These are phyloP conservation scores for Brachionus rubens DNA, from an alignment of 1,140 invertebrate species.

Conservation along the genomic window DNA sequence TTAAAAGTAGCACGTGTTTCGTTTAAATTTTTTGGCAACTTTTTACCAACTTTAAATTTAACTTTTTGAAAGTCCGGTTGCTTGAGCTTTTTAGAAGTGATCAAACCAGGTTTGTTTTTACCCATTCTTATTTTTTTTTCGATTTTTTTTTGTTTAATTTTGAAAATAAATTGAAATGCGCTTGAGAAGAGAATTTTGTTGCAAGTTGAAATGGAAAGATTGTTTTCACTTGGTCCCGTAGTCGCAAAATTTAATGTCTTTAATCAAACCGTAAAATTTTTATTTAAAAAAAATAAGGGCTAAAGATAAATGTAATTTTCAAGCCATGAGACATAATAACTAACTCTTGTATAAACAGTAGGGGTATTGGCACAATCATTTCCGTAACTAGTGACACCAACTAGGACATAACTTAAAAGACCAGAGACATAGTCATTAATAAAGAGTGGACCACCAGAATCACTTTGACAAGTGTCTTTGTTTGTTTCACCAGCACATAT, in stretches of 20 bases:
- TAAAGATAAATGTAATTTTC: constrained; percentile 1
- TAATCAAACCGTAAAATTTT: no score
- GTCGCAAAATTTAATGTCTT: no score
- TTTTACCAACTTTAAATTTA: constrained; percentile 64
- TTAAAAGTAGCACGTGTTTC: constrained; percentile 81
- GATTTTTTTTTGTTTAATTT: no score
- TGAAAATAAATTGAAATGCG: no score
- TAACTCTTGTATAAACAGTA: neutral
- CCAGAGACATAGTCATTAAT: neutral
- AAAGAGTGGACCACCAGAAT: neutral
- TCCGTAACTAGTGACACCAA: neutral
- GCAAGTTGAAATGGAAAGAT: no score
- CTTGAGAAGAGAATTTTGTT: no score
- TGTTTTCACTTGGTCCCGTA: no score
- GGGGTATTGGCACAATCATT: neutral
- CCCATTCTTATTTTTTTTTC: no score
- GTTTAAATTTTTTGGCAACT: constrained; percentile 69
- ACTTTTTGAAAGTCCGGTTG: constrained; percentile 60
- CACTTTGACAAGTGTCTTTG: neutral
- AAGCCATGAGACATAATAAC: neutral
- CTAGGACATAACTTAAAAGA: neutral
- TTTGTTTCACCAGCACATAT: neutral
- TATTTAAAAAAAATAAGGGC: no score
- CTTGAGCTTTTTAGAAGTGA: constrained; percentile 62
- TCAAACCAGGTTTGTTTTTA: neutral